Base-by-base conservation (phyloP, 2,113 vertebrate species). In the Xerus inauris region DNA sequence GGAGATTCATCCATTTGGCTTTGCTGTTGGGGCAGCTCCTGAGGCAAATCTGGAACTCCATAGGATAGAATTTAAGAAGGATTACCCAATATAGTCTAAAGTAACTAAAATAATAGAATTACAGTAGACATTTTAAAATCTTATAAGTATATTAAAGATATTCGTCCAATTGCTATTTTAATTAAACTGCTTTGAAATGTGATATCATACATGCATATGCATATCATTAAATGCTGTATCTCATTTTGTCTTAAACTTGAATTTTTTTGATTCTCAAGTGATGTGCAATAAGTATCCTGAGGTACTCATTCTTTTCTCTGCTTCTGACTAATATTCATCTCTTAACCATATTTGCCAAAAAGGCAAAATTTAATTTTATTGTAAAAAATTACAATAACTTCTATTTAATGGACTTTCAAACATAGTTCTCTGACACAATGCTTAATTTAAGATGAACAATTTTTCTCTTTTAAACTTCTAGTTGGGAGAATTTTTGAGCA, bases 301-400 rank as follows among this genome's bases (percentile, higher is more conserved):
- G 13, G 17, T 35, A 83, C 16, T 57, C 83, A 51, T 64, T 89
- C 28, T 22, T 47, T 3, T 65, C 32, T 81, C 77, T 35, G 26
- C 35, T 67, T 42, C 6, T 72, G 54, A 59, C 16, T 96, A 79
- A 75, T 75, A 91, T n/a, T 95, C 45, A 73, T 69, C 64, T 91
- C 59, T 83, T 86, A 54, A 72, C 54, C 42, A 51, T 71, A 71
- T 88, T 32, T 92, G 89, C 96, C 87, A 95, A 95, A 94, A 96
- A 75, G 62, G 71, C 64, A 96, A 83, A 91, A 84, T 88, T 87
- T 40, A 5, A 30, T 95, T 96, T 95, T 79, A 95, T 69, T 83
- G 8, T 85, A 49, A 95, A 94, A 94, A 69, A n/a, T 42, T 79
- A 81, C 77, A 93, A 38, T 75, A 87, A 93, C 75, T 94, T 85